A percentile compares a stretch with the other conserved stretches of the same genome.
Evolutionary conservation across 64 coral and sea anemone genomes (phyloP).

Genomic region (Porites lutea): DNA sequence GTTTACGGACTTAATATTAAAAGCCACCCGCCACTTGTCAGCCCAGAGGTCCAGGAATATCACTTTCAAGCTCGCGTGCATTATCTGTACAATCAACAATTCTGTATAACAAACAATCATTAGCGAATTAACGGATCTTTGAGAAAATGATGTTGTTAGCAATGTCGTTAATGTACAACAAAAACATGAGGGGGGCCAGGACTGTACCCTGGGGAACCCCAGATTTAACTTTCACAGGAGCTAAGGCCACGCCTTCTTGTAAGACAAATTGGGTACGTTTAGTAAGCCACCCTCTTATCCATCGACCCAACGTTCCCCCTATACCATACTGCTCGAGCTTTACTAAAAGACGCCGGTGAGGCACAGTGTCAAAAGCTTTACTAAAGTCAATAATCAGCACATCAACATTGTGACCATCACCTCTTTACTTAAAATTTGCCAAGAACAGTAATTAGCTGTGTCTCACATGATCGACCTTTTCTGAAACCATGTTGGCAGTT

Average conservation of each 20-base stretch:
- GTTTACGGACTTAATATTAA: conserved; percentile 45
- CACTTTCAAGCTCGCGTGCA: conserved; percentile 6
- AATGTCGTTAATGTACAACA: conserved; percentile 45
- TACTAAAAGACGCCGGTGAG: conserved; percentile 6
- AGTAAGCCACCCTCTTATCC: conserved; percentile 17
- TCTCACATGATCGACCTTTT: background rate
- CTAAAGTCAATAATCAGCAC: background rate
- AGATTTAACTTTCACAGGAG: conserved; percentile 34
- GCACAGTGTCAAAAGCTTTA: conserved; percentile 7
- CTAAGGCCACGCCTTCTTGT: conserved; percentile 15
- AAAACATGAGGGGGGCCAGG: background rate
- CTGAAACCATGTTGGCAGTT: too few relatives aligned
- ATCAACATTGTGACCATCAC: conserved; percentile 8
- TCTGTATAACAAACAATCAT: conserved; percentile 39
- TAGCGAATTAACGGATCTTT: conserved; percentile 18
- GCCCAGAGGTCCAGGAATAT: conserved; percentile 28
- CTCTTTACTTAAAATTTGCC: background rate
- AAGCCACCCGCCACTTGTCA: conserved; percentile 55
- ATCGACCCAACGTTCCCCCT: conserved; percentile 1
- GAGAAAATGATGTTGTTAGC: conserved; percentile 38
- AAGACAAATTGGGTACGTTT: conserved; percentile 18
- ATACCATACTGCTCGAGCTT: conserved; percentile 34
- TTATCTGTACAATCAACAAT: conserved; percentile 33
- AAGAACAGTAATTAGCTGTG: background rate
- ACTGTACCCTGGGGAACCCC: conserved; percentile 13